Conservation (phyloP, 1,140 invertebrate species). For the Anthonomus grandis region DNA sequence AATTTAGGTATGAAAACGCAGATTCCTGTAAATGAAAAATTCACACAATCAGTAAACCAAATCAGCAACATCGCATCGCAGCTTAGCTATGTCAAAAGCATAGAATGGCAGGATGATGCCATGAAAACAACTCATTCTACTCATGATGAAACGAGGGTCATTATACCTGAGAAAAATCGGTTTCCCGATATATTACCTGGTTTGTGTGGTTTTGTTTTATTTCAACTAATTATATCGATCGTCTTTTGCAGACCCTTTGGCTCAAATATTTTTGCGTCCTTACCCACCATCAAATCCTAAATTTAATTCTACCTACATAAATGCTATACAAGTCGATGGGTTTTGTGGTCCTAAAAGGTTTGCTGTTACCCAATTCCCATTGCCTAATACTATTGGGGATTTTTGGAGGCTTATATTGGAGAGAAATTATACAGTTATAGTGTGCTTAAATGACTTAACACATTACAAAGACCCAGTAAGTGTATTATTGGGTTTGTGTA, state of each 20-base stretch:
- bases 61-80: too few relatives aligned
- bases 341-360: constrained; percentile 35
- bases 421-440: constrained; percentile 53
- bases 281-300: constrained; percentile 52
- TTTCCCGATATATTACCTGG: too few relatives aligned
- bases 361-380: constrained; percentile 54
- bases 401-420: constrained; percentile 65
- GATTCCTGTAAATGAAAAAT: too few relatives aligned
- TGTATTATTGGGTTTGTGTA: constrained; percentile 49
- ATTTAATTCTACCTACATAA: constrained; percentile 53
- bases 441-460: constrained; percentile 51
- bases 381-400: constrained; percentile 53
- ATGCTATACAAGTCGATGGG: constrained; percentile 33
- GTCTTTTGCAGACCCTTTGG: not conserved
- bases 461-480: constrained; percentile 32
- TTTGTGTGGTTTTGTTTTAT: too few relatives aligned
- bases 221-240: constrained; percentile 22
- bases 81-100: too few relatives aligned
- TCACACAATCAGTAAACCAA: too few relatives aligned
- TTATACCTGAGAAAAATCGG: too few relatives aligned
- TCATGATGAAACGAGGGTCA: too few relatives aligned
- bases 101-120: constrained; percentile 36
- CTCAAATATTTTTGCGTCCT: constrained; percentile 36
- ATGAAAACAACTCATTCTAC: constrained; percentile 26
- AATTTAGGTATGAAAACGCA: too few relatives aligned